A percentile compares a stretch with the other conserved stretches of the same genome.
Evolutionary conservation across 2,113 vertebrate species (phyloP).

Genomic region (Sylvilagus bachmani): DNA sequence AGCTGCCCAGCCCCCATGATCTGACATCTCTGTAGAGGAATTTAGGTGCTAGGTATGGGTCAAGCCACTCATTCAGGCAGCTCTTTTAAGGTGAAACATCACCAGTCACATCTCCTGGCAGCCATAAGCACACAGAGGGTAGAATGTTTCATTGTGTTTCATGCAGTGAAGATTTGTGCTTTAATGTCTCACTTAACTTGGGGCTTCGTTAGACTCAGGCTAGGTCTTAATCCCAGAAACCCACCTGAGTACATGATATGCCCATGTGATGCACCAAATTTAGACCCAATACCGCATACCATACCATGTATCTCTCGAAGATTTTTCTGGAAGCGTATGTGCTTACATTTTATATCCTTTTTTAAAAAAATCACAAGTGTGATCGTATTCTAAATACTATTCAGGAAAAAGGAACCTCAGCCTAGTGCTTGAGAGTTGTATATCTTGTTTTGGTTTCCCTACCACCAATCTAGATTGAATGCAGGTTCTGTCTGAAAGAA

Average conservation of each 20-base stretch:
- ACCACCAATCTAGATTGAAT: not conserved
- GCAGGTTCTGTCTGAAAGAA: not conserved
- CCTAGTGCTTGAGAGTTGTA: not conserved
- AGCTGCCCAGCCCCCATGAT: not conserved
- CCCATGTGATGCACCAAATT: not conserved
- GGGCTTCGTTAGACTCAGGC: not conserved
- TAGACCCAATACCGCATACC: not conserved
- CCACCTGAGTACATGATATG: not conserved
- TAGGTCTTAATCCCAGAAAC: not conserved
- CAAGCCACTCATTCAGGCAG: not conserved
- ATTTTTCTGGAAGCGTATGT: too few species aligned
- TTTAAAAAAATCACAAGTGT: too few species aligned
- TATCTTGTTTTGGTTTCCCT: not conserved
- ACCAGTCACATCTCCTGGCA: not conserved
- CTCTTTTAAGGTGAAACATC: constrained; percentile 9
- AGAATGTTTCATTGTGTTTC: not conserved
- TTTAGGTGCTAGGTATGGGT: not conserved
- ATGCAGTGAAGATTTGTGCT: not conserved
- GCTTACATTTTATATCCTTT: too few species aligned
- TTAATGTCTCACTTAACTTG: not conserved
- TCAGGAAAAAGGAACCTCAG: not conserved
- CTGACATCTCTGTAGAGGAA: not conserved
- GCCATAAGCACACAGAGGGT: not conserved
- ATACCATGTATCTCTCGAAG: not conserved
- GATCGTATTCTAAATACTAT: too few species aligned